Base-by-base conservation (phyloP, 2,113 vertebrate species). In the Pyrgilauda ruficollis region DNA sequence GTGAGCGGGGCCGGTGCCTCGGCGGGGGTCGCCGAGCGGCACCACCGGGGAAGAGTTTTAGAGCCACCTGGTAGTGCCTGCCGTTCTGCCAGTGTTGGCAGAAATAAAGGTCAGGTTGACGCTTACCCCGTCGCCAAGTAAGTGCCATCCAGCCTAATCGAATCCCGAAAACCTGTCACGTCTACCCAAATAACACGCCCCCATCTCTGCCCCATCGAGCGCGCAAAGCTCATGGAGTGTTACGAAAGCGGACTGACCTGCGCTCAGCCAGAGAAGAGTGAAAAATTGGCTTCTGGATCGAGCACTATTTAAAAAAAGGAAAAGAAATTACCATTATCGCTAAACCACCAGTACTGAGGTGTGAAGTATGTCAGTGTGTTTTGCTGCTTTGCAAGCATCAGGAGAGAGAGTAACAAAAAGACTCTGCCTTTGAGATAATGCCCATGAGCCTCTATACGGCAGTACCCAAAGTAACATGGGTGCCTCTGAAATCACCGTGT, bases 31-130 rank as follows among this genome's bases (percentile, higher is more conserved):
- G 11, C 11, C 11, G 50, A 11, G 17, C 20, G 4, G 15, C 21
- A 12, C 6, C 33, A 0, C n/a, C 5, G 9, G 6, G 15, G 5
- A 6, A 13, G 10, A 13, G 22, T 6, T 46, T 9, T 4, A 16
- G 20, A 7, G 4, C 5, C 4, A 0, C 26, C 11, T 2, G 2
- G 0, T 2, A 4, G 10, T 4, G 10, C 2, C 3, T 18, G 61
- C 62, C 2, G 22, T 7, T 41, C 17, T 7, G 56, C 7, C 13
- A 0, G 3, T 15, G n/a, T 5, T 10, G 18, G 17, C 46, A 6
- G 3, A 26, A 24, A 26, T n/a, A 30, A 26, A 11, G 15, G 11
- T 37, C 16, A 3, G 39, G 15, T 9, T 47, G 19, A 13, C 31
- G 0, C 13, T 26, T 19, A 22, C 2, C 8, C 10, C 14, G 26